phyloP scores from a whole-genome alignment of 1,140 invertebrate genomes.

The Procambarus virginalis region DNA sequence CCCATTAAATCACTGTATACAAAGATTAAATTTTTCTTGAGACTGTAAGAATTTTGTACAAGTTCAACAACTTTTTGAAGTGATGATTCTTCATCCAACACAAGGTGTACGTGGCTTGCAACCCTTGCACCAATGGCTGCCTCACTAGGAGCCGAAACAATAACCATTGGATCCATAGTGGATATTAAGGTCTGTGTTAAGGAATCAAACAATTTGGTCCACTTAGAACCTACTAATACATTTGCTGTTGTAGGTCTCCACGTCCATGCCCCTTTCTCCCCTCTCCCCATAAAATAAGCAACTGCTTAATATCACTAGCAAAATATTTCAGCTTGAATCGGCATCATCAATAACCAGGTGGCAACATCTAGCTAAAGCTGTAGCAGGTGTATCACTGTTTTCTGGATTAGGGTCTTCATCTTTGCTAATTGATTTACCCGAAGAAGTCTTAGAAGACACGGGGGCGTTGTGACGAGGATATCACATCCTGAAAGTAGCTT shows the following conservation, averaged over 20 bases:
- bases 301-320: conserved; percentile 35
- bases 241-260: conserved; percentile 27
- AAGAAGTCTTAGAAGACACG: conserved; percentile 41
- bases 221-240: conserved; percentile 25
- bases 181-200: conserved; percentile 8
- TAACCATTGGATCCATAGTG: conserved; percentile 33
- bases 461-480: conserved; percentile 48
- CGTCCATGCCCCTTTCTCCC: conserved; percentile 16
- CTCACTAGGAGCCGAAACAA: conserved; percentile 40
- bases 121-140: conserved; percentile 36
- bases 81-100: not conserved
- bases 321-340: conserved; percentile 32
- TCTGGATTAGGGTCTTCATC: not conserved
- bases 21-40: conserved; percentile 41
- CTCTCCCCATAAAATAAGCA: conserved; percentile 35
- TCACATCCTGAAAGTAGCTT: conserved; percentile 41
- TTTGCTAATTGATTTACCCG: not conserved
- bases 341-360: conserved; percentile 54
- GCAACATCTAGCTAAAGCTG: conserved; percentile 38
- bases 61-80: not conserved
- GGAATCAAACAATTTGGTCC: conserved; percentile 36
- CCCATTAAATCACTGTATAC: conserved; percentile 11
- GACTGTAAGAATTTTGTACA: not conserved
- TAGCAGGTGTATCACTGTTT: not conserved
- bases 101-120: not conserved